These are phyloP conservation scores for Apotomis capreana DNA, from an alignment of 2,888 invertebrate genomes.

Conservation along the genomic window DNA sequence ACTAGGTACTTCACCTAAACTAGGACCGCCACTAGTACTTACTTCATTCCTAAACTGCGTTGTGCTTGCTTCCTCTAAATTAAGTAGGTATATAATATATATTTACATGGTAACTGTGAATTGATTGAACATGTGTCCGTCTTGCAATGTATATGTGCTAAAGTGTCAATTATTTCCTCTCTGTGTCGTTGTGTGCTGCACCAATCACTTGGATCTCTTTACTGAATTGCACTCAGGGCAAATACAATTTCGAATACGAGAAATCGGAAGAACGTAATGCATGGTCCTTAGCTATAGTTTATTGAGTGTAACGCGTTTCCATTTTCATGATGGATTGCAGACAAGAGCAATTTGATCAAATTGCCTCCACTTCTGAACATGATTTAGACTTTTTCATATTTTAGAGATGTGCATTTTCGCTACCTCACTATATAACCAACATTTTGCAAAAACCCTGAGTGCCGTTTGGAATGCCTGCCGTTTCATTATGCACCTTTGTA, in stretches of 20 bases:
- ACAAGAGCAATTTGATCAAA: too few species aligned
- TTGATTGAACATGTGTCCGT: constrained; percentile 55
- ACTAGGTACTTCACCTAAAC: constrained; percentile 1
- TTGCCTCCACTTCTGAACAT: too few species aligned
- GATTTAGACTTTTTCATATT: too few species aligned
- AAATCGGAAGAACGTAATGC: too few species aligned
- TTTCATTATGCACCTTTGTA: constrained; percentile 23
- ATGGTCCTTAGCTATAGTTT: too few species aligned
- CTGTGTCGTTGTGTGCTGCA: constrained; percentile 58
- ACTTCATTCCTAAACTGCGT: constrained; percentile 66
- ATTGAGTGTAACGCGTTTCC: too few species aligned
- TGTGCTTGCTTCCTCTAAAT: constrained; percentile 63
- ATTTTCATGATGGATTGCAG: too few species aligned
- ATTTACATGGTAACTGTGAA: constrained; percentile 27
- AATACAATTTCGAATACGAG: too few species aligned
- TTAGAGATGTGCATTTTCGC: too few species aligned
- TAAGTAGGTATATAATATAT: constrained; percentile 40
- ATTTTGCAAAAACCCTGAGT: constrained; percentile 15
- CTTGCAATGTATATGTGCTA: constrained; percentile 64
- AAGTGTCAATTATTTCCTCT: constrained; percentile 70
- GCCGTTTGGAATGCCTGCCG: constrained; percentile 16
- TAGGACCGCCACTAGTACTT: constrained; percentile 10
- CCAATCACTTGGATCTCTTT: constrained; percentile 31
- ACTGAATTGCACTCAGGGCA: constrained; percentile 18
- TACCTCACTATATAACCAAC: not conserved